Conservation (phyloP, 2,888 invertebrate species). For the Amphipyra berbera region DNA sequence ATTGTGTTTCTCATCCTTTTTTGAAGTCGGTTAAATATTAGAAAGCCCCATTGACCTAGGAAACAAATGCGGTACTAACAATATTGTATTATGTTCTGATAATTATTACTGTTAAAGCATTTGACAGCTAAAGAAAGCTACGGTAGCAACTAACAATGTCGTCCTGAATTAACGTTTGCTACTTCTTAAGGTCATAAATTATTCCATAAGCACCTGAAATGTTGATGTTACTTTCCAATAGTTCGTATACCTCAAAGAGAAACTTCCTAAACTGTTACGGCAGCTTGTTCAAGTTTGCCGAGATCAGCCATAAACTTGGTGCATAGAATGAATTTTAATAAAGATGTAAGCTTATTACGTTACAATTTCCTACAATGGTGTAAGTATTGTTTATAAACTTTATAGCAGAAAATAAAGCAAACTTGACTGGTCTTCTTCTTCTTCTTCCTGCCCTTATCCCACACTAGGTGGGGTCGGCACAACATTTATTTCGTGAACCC, state of each 20-base stretch:
- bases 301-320: constrained; percentile 55
- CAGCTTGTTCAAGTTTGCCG: constrained; percentile 49
- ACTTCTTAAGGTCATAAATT: constrained; percentile 14
- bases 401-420: constrained; percentile 5
- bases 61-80: too few relatives aligned
- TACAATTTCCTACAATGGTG: constrained; percentile 31
- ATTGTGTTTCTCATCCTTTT: too few relatives aligned
- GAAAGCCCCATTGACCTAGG: too few relatives aligned
- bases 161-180: constrained; percentile 3
- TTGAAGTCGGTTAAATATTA: too few relatives aligned
- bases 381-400: constrained; percentile 9
- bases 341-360: constrained; percentile 40
- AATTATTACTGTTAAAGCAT: too few relatives aligned
- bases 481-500: too few relatives aligned
- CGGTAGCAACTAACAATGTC: constrained; percentile 1
- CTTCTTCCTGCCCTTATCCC: too few relatives aligned
- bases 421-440: background rate
- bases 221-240: constrained; percentile 30
- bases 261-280: constrained; percentile 57
- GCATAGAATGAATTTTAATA: constrained; percentile 53
- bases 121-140: too few relatives aligned
- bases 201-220: constrained; percentile 29
- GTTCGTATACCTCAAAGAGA: constrained; percentile 30
- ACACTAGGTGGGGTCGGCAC: too few relatives aligned
- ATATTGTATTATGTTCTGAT: too few relatives aligned